Evolutionary conservation across 2,888 invertebrate species (phyloP), one percentile per base, ranked within the genome.

Genomic region (Hypolimnas misippus): DNA sequence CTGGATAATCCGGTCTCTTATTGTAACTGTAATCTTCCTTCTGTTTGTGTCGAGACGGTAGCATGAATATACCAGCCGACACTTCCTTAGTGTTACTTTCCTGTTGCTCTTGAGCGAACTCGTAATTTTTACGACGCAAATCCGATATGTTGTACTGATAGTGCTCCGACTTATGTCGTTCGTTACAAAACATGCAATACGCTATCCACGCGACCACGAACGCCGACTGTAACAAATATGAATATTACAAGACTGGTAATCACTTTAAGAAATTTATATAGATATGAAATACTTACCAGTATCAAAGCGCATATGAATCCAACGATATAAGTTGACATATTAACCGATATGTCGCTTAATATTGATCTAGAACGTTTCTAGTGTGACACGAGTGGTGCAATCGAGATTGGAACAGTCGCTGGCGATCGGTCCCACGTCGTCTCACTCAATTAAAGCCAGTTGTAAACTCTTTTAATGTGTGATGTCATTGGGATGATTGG

Each of bases 131-230:
- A 10, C 76, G 77, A 52, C 82, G 73, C 16, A 90, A 57, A 67
- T 91, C 90, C 0, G 82, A 70, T 68, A 92, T 86, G 19, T 81
- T 78, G 68, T 83, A 83, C 19, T 89, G 90, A 60, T 79, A 78
- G 16, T 56, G 66, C 61, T 88, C 87, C 0, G 87, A 82, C 64
- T 85, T 89, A 68, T 87, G 88, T 21, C 83, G 77, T 63, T 92
- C 91, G 59, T 82, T 82, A 62, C 83, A 74, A 70, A 92, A 92
- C 89, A 92, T 87, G 71, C 89, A 90, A 74, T 86, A 91, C 3
- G 86, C 80, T 74, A 92, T 84, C 87, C 88, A 91, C 38, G 73
- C 73, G 25, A 89, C 60, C 35, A 89, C 81, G 12, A 89, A 63
- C 16, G 75, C 77, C 17, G 89, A 87, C 91, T 91, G 86, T 73